Evolutionary conservation across 2,113 vertebrate genomes (phyloP), one percentile per base, ranked within the genome.

Genomic region (Ornithorhynchus anatinus): DNA sequence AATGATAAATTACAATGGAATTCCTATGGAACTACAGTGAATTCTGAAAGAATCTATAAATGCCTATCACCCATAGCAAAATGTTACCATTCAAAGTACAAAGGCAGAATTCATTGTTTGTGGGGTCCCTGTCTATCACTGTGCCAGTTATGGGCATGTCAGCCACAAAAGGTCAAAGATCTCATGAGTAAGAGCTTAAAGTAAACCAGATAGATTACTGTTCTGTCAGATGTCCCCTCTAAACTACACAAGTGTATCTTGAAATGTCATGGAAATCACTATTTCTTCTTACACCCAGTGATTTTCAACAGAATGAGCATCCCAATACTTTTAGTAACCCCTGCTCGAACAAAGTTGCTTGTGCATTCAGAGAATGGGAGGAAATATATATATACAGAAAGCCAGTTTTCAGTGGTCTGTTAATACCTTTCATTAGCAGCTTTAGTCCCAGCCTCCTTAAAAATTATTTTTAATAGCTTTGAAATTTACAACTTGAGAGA

Each of bases 141-240:
- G 1, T 15, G 40, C 38, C 10, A 1, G 8, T n/a, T 42, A 39
- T 40, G 22, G 33, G 39, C 22, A 8, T 27, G 23, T 77, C 54
- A 65, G 59, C 35, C 67, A 76, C 80, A 66, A 69, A 81, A 85
- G 69, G 72, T 72, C 33, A 63, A 65, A 80, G 40, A n/a, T 67
- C 8, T 77, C 19, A 4, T 40, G 40, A 67, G 52, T 53, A 71
- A 31, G 60, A 61, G 48, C 39, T 35, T 50, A 73, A 16, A 6
- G 2, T 59, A 35, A 15, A 2, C 59, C 38, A 12, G 19, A 8
- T 23, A 27, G 48, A 36, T 33, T n/a, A 25, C 54, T 35, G 16
- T 3, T 20, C 8, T 23, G 4, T 2, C 25, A 13, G 3, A 9
- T 14, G 11, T 36, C 20, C 22, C 31, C 39, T 13, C 48, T 31